phyloP scores from a whole-genome alignment of 2,113 vertebrate genomes.

The Petroica traversi region DNA sequence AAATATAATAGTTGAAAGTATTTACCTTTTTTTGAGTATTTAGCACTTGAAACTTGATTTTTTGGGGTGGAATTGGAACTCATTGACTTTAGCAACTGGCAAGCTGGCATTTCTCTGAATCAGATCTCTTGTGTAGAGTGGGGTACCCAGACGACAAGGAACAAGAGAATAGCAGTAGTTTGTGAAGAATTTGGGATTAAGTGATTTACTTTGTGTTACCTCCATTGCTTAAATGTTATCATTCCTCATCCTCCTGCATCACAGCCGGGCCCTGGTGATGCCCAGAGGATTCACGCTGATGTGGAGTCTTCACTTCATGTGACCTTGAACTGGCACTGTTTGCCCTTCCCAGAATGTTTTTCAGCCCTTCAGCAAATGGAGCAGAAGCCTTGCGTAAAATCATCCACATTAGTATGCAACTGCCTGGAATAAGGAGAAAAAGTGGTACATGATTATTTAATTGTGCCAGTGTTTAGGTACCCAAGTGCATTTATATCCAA shows the following conservation, averaged over 20 bases:
- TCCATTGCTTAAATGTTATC: not conserved
- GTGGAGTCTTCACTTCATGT: not conserved
- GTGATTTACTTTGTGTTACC: not conserved
- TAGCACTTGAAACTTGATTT: not conserved
- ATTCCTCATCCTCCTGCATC: not conserved
- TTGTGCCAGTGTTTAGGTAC: not conserved
- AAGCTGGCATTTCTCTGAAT: not conserved
- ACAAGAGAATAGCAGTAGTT: not conserved
- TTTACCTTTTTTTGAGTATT: not conserved
- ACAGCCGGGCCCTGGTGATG: not conserved
- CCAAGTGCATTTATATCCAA: not conserved
- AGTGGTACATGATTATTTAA: not conserved
- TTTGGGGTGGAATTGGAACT: not conserved
- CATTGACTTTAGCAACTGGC: not conserved
- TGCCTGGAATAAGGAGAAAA: not conserved
- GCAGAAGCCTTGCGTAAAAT: not conserved
- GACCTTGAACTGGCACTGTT: slow-evolving; percentile 2
- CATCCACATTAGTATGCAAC: not conserved
- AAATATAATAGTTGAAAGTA: not conserved
- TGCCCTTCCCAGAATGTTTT: not conserved
- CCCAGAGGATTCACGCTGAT: fast-evolving
- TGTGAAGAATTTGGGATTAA: not conserved
- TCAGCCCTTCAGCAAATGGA: not conserved
- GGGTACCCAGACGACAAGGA: not conserved
- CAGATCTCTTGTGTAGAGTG: not conserved